Percentiles rank a stretch among this genome's conserved stretches.
These are phyloP conservation scores for Petromus typicus DNA, from an alignment of 2,113 vertebrate genomes.

Conservation along the genomic window DNA sequence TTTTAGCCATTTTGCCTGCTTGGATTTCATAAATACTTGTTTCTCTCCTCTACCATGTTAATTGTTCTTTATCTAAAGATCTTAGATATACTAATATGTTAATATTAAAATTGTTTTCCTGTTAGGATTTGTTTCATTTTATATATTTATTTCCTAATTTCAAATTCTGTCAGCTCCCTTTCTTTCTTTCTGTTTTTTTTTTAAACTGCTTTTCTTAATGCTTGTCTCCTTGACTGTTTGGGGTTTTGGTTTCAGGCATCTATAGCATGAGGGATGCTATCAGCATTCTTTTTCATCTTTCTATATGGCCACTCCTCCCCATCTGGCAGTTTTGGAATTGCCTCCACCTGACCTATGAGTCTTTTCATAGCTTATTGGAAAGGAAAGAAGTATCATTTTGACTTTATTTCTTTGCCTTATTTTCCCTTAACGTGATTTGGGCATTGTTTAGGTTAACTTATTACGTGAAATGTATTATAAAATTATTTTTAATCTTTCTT, in stretches of 20 bases:
- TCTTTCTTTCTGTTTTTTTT: too few relatives aligned
- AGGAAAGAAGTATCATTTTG: background rate
- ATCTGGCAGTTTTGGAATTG: background rate
- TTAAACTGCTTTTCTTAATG: background rate
- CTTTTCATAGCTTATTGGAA: background rate
- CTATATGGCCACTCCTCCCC: background rate
- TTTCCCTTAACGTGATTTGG: constrained; percentile 44
- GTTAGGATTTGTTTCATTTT: background rate
- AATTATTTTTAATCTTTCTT: background rate
- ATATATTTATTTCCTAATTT: constrained; percentile 8
- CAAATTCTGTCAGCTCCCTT: background rate
- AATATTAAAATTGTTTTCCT: background rate
- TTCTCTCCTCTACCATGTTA: background rate
- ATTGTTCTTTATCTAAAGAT: background rate
- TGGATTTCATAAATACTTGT: background rate
- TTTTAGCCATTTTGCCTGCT: background rate
- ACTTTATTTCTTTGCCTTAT: constrained; percentile 11
- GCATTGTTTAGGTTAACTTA: constrained; percentile 10
- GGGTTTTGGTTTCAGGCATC: constrained; percentile 20
- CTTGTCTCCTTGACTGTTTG: background rate
- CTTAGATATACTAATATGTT: background rate
- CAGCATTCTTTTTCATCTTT: background rate
- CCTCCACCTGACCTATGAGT: background rate
- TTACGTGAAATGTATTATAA: background rate
- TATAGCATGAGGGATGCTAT: background rate